phyloP scores from a whole-genome alignment of 1,140 invertebrate genomes.

The Chrysomallon squamiferum region DNA sequence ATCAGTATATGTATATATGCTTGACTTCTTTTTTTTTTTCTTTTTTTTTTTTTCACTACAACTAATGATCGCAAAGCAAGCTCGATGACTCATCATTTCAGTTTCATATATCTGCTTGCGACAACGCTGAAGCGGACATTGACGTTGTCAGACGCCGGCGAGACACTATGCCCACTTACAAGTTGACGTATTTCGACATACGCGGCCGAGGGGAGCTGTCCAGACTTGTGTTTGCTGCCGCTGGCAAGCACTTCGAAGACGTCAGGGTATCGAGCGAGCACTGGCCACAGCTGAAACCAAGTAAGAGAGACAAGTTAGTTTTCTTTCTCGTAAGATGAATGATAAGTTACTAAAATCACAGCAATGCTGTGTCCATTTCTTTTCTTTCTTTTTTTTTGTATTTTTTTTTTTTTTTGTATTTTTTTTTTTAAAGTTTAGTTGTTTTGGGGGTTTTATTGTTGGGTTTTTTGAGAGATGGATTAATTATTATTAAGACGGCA shows the following conservation, averaged over 20 bases:
- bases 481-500: no score
- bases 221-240: slow-evolving; percentile 30
- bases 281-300: slow-evolving; percentile 17
- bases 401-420: no score
- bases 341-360: no score
- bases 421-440: no score
- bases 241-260: slow-evolving; percentile 36
- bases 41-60: background rate
- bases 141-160: background rate
- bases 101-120: background rate
- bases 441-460: no score
- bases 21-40: background rate
- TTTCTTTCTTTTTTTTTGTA: no score
- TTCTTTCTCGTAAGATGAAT: no score
- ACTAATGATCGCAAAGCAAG: background rate
- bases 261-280: slow-evolving; percentile 17
- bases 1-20: background rate
- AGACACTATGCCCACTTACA: slow-evolving; percentile 32
- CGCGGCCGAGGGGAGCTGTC: slow-evolving; percentile 40
- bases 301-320: no score
- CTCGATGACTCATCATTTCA: background rate
- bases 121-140: background rate
- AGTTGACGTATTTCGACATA: slow-evolving; percentile 44
- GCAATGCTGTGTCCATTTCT: no score
- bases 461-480: no score